A percentile compares a stretch with the other conserved stretches of the same genome.
Conservation (phyloP, 2,888 invertebrate species). For the Amaurobius ferox region DNA sequence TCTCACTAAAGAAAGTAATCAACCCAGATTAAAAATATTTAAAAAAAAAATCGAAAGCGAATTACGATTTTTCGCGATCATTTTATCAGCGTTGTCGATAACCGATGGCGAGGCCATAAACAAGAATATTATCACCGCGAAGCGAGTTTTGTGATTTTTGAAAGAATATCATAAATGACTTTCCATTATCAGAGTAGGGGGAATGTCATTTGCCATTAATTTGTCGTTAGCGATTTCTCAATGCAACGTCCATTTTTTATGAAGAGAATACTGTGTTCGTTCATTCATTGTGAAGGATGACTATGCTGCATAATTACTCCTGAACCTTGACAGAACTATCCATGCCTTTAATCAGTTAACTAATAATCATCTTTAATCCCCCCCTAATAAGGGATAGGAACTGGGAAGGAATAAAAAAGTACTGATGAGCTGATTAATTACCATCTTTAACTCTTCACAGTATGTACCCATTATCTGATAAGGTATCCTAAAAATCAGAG, state of each 20-base stretch:
- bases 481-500: background rate
- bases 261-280: slow-evolving; percentile 5
- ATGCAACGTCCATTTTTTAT: slow-evolving; percentile 59
- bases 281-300: slow-evolving; percentile 60
- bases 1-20: background rate
- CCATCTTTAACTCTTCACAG: slow-evolving; percentile 16
- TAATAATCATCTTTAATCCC: slow-evolving; percentile 67
- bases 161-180: slow-evolving; percentile 70
- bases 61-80: slow-evolving; percentile 68
- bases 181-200: slow-evolving; percentile 66
- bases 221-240: slow-evolving; percentile 71
- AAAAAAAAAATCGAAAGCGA: slow-evolving; percentile 51
- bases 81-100: slow-evolving; percentile 69
- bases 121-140: slow-evolving; percentile 64
- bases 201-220: slow-evolving; percentile 70
- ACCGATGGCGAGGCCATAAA: slow-evolving; percentile 65
- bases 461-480: slow-evolving; percentile 27
- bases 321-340: slow-evolving; percentile 51
- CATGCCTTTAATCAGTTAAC: slow-evolving; percentile 60
- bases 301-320: slow-evolving; percentile 53
- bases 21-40: slow-evolving; percentile 53
- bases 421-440: slow-evolving; percentile 67
- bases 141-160: slow-evolving; percentile 60
- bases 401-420: slow-evolving; percentile 35
- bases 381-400: slow-evolving; percentile 54